Evolutionary conservation across 1,140 invertebrate species (phyloP).

Genomic region (Halesus radiatus): DNA sequence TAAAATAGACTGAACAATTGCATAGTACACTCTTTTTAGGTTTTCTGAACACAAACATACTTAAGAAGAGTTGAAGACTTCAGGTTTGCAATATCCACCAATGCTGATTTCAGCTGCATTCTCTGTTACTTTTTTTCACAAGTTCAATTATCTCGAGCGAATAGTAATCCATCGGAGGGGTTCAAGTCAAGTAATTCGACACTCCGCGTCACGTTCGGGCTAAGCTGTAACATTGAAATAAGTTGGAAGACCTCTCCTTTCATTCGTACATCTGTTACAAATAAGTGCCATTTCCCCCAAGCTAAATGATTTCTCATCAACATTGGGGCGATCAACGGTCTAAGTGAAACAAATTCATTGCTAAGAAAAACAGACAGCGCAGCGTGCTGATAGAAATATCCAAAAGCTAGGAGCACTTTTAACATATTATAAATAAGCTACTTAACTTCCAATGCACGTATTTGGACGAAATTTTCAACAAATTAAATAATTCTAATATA

Average conservation of each 20-base stretch:
- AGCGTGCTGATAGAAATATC: background rate
- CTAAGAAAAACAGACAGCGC: background rate
- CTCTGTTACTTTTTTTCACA: background rate
- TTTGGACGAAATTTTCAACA: too few species aligned
- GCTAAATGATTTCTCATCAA: slow-evolving; percentile 38
- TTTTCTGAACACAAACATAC: too few species aligned
- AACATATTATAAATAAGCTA: background rate
- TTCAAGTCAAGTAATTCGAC: slow-evolving; percentile 12
- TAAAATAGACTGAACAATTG: too few species aligned
- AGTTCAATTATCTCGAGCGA: background rate
- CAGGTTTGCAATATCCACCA: too few species aligned
- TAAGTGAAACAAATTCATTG: slow-evolving; percentile 11
- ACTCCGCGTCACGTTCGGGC: slow-evolving; percentile 7
- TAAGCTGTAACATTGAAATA: slow-evolving; percentile 43
- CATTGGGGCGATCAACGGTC: slow-evolving; percentile 1
- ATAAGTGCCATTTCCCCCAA: slow-evolving; percentile 33
- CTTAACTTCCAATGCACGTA: too few species aligned
- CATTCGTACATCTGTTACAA: slow-evolving; percentile 43
- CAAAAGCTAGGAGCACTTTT: background rate
- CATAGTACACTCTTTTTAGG: too few species aligned
- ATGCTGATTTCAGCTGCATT: too few species aligned
- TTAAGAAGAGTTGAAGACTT: too few species aligned
- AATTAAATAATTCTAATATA: too few species aligned
- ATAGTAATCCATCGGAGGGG: background rate
- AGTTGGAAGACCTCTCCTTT: background rate